phyloP scores from a whole-genome alignment of 2,888 invertebrate genomes.

The Xestoiulus laeticollis region DNA sequence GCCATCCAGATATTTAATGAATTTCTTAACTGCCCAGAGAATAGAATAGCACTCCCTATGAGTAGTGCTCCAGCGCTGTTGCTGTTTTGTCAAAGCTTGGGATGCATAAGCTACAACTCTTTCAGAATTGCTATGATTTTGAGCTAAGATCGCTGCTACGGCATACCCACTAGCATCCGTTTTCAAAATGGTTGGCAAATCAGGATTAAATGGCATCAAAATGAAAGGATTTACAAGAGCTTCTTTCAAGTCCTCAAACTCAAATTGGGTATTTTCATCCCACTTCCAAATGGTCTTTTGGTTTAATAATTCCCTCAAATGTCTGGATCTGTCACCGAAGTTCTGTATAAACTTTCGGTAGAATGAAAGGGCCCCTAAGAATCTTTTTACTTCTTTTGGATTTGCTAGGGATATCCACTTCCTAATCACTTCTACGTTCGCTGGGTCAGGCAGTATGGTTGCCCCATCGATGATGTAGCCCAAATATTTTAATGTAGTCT shows the following conservation, averaged over 20 bases:
- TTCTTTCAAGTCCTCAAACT: background rate
- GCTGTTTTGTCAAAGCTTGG: background rate
- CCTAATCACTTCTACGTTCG: background rate
- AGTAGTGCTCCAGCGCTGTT: background rate
- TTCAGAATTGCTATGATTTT: too few species aligned
- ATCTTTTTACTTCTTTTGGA: too few species aligned
- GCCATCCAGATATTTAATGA: background rate
- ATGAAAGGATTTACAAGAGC: background rate
- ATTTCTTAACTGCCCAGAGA: background rate
- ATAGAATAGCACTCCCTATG: background rate
- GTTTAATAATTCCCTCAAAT: too few species aligned
- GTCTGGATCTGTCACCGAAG: too few species aligned
- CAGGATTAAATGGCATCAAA: background rate
- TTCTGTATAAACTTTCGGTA: too few species aligned
- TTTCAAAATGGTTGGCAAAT: background rate
- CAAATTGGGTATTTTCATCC: background rate
- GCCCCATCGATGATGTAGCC: too few species aligned
- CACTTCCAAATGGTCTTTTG: background rate
- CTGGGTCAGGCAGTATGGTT: background rate
- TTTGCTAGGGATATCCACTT: too few species aligned
- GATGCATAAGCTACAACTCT: background rate
- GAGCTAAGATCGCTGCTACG: background rate
- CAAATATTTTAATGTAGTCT: too few species aligned
- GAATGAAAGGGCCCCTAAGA: too few species aligned
- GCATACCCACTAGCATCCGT: background rate